These are phyloP conservation scores for Lampris incognitus DNA, from an alignment of 2,113 vertebrate species.

Conservation along the genomic window DNA sequence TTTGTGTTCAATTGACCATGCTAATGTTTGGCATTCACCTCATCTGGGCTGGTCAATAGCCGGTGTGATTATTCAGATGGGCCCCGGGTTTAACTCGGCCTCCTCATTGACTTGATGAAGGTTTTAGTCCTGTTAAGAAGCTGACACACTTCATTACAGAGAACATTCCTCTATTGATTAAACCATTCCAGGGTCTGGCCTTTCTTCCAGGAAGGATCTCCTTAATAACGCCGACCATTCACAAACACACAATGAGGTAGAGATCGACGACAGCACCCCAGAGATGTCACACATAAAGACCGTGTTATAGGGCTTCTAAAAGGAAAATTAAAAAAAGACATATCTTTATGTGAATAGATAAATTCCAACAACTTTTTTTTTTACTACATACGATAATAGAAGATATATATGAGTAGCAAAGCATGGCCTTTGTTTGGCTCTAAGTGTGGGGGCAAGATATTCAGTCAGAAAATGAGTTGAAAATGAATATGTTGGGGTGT, in stretches of 20 bases:
- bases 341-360: too few relatives aligned
- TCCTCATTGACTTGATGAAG: constrained; percentile 87
- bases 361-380: too few relatives aligned
- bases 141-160: constrained; percentile 92
- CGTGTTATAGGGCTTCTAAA: too few relatives aligned
- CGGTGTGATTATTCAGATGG: constrained; percentile 80
- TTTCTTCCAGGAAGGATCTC: constrained; percentile 80
- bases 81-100: constrained; percentile 78
- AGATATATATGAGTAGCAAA: too few relatives aligned
- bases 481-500: too few relatives aligned
- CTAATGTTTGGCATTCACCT: constrained; percentile 68
- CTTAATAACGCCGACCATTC: constrained; percentile 82
- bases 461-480: too few relatives aligned
- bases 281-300: neutral
- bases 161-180: constrained; percentile 95
- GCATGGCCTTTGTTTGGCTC: too few relatives aligned
- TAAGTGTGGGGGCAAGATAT: too few relatives aligned
- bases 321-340: neutral
- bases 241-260: constrained; percentile 9
- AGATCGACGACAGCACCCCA: neutral
- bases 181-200: constrained; percentile 87
- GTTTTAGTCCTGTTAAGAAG: constrained; percentile 91
- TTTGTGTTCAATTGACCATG: constrained; percentile 31
- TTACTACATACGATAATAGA: too few relatives aligned
- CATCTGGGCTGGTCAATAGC: constrained; percentile 72